Evolutionary conservation across 1,140 invertebrate genomes (phyloP).

Genomic region (Drosophila carrolli): DNA sequence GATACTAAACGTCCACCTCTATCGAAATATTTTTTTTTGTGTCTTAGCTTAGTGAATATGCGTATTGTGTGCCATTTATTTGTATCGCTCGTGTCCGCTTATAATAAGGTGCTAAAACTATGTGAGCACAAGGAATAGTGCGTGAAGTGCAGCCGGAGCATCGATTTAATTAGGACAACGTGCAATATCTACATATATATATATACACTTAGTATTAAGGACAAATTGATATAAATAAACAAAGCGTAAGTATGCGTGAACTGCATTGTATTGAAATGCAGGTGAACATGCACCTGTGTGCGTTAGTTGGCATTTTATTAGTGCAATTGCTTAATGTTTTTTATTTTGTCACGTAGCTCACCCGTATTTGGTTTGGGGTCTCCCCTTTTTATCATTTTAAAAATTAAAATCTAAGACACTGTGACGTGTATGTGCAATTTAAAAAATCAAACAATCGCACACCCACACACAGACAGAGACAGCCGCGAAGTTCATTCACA

Average conservation of each 20-base stretch:
- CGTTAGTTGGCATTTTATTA: slow-evolving; percentile 3
- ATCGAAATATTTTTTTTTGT: not conserved
- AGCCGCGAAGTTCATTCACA: slow-evolving; percentile 28
- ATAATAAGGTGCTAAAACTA: slow-evolving; percentile 4
- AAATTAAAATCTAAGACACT: slow-evolving; percentile 2
- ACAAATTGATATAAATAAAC: slow-evolving; percentile 42
- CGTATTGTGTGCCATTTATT: slow-evolving; percentile 10
- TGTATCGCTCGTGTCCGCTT: not conserved
- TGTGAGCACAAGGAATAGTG: slow-evolving; percentile 27
- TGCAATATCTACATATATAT: slow-evolving; percentile 34
- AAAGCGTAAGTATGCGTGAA: slow-evolving; percentile 27
- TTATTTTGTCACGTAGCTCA: not conserved
- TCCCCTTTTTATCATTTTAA: slow-evolving; percentile 6
- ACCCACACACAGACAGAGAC: slow-evolving; percentile 8
- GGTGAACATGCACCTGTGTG: slow-evolving; percentile 24
- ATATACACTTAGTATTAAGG: slow-evolving; percentile 28
- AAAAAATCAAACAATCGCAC: slow-evolving; percentile 3
- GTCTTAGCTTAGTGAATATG: slow-evolving; percentile 10
- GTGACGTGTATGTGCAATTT: slow-evolving; percentile 11
- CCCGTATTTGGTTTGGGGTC: slow-evolving; percentile 19
- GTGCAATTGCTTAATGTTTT: slow-evolving; percentile 7
- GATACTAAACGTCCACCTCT: too few relatives aligned
- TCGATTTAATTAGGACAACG: slow-evolving; percentile 27
- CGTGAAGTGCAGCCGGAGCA: slow-evolving; percentile 14
- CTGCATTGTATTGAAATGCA: slow-evolving; percentile 5